These are phyloP conservation scores for Hydrozoanthus gracilis DNA, from an alignment of 92 coral and sea anemone species.

Conservation along the genomic window DNA sequence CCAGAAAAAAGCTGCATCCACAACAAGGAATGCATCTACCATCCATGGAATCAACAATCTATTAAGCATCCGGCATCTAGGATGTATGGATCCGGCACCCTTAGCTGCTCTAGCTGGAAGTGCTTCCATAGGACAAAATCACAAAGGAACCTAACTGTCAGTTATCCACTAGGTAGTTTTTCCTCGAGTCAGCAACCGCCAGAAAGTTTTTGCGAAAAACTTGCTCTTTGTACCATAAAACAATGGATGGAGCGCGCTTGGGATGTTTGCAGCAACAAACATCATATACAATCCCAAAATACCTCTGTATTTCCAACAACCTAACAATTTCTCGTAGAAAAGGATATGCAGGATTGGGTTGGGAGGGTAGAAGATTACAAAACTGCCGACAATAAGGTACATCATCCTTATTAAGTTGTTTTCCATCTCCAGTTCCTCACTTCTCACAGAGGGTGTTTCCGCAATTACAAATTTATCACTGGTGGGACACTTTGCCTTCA, in stretches of 20 bases:
- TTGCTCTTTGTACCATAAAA: not conserved
- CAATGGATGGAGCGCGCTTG: not conserved
- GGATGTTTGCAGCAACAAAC: not conserved
- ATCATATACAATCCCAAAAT: not conserved
- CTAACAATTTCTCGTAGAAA: not conserved
- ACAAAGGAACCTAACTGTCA: no score
- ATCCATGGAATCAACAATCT: no score
- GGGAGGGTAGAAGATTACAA: not conserved
- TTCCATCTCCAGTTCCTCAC: slow-evolving; percentile 33
- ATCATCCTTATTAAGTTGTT: slow-evolving; percentile 54
- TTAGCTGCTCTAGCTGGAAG: no score
- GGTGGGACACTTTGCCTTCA: not conserved
- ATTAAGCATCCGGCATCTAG: no score
- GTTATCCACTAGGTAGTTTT: no score
- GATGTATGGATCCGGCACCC: no score
- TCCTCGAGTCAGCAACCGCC: not conserved
- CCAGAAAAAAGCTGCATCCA: no score
- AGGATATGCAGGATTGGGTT: not conserved
- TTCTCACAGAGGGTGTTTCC: not conserved
- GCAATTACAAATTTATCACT: no score
- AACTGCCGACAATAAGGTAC: slow-evolving; percentile 28
- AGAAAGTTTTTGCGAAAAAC: not conserved
- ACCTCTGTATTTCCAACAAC: not conserved
- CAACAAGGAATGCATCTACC: no score
- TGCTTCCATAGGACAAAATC: no score